phyloP scores from a whole-genome alignment of 2,888 invertebrate genomes.

The Dolichopus griseipennis region DNA sequence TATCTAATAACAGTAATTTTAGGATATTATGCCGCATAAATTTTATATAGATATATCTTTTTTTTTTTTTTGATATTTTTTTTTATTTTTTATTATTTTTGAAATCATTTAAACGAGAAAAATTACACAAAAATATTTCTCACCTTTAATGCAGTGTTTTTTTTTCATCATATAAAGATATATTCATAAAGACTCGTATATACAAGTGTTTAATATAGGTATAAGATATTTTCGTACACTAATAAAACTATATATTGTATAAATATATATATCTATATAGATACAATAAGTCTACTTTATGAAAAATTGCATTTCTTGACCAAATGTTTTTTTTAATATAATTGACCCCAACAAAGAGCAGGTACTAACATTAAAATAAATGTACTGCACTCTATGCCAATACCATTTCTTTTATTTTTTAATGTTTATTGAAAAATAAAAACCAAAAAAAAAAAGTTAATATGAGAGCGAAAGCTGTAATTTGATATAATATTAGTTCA shows the following conservation, averaged over 20 bases:
- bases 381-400: too few relatives aligned
- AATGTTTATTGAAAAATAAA: too few relatives aligned
- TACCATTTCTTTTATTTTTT: too few relatives aligned
- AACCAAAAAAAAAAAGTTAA: too few relatives aligned
- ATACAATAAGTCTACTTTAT: not conserved
- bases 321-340: not conserved
- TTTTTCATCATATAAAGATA: not conserved
- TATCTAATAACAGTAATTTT: constrained; percentile 1
- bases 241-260: too few relatives aligned
- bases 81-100: not conserved
- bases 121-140: constrained; percentile 1
- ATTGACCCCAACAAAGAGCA: not conserved
- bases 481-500: too few relatives aligned
- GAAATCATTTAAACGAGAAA: not conserved
- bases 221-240: not conserved
- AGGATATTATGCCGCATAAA: not conserved
- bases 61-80: not conserved
- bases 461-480: too few relatives aligned
- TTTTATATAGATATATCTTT: not conserved
- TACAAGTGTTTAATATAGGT: not conserved
- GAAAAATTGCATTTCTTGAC: not conserved
- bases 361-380: too few relatives aligned
- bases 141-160: not conserved
- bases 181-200: not conserved
- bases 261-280: not conserved